Evolutionary conservation across 2,113 vertebrate species (phyloP).

Genomic region (Archilochus colubris): DNA sequence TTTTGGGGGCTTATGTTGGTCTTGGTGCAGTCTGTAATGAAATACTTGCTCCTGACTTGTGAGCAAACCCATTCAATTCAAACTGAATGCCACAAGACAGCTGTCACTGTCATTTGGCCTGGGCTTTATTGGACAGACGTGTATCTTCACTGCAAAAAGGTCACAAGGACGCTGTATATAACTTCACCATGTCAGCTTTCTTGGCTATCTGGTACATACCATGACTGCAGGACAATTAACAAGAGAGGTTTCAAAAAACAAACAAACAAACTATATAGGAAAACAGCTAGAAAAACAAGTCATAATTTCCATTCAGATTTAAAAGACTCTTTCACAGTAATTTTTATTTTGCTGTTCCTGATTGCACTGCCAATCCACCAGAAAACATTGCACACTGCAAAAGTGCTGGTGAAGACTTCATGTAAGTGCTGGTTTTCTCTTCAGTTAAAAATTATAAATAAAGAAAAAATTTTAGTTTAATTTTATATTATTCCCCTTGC

Average conservation of each 20-base stretch:
- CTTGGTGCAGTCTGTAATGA: conserved; percentile 73
- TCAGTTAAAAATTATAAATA: not conserved
- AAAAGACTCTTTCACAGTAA: not conserved
- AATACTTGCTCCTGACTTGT: conserved; percentile 66
- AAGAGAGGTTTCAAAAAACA: conserved; percentile 32
- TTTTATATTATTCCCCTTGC: not conserved
- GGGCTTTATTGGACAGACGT: conserved; percentile 78
- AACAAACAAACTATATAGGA: not conserved
- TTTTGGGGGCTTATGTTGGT: conserved; percentile 45
- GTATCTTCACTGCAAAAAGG: conserved; percentile 73
- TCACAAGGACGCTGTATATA: conserved; percentile 70
- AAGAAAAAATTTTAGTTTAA: not conserved
- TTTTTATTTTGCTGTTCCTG: not conserved
- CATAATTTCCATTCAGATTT: not conserved
- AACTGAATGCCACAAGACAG: conserved; percentile 81
- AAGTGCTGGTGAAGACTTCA: not conserved
- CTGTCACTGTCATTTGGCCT: conserved; percentile 89
- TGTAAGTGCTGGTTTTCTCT: not conserved
- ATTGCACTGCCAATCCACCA: not conserved
- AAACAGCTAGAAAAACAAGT: not conserved
- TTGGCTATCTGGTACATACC: conserved; percentile 61
- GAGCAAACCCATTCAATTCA: conserved; percentile 73
- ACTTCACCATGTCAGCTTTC: conserved; percentile 73
- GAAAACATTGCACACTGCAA: not conserved
- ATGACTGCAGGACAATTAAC: conserved; percentile 58